A percentile compares a stretch with the other conserved stretches of the same genome.
Conservation (phyloP, 2,888 invertebrate species). For the Escarpia spicata region DNA sequence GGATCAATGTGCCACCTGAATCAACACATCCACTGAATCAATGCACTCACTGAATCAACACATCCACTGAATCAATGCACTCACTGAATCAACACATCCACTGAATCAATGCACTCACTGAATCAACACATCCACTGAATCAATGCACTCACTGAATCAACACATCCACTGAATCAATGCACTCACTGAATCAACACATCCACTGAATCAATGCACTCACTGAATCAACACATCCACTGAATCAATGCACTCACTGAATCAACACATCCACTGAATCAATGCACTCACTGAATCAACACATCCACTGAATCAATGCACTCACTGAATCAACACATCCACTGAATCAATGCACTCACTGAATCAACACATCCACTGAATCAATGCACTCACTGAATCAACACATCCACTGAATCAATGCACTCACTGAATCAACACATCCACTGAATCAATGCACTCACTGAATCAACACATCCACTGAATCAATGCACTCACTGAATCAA, state of each 20-base stretch:
- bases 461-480: conserved; percentile 7
- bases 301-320: not conserved
- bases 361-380: not conserved
- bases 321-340: not conserved
- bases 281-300: not conserved
- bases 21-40: not conserved
- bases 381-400: not conserved
- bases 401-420: not conserved
- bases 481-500: not conserved
- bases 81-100: too few relatives aligned
- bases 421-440: not conserved
- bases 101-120: too few relatives aligned
- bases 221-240: not conserved
- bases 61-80: too few relatives aligned
- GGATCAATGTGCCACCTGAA: not conserved
- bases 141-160: too few relatives aligned
- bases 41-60: not conserved
- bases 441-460: too few relatives aligned
- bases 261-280: too few relatives aligned
- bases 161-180: not conserved
- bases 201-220: not conserved
- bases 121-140: too few relatives aligned
- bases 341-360: not conserved
- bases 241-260: not conserved
- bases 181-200: not conserved